Evolutionary conservation across 2,113 vertebrate genomes (phyloP).

Genomic region (Oryzias celebensis): DNA sequence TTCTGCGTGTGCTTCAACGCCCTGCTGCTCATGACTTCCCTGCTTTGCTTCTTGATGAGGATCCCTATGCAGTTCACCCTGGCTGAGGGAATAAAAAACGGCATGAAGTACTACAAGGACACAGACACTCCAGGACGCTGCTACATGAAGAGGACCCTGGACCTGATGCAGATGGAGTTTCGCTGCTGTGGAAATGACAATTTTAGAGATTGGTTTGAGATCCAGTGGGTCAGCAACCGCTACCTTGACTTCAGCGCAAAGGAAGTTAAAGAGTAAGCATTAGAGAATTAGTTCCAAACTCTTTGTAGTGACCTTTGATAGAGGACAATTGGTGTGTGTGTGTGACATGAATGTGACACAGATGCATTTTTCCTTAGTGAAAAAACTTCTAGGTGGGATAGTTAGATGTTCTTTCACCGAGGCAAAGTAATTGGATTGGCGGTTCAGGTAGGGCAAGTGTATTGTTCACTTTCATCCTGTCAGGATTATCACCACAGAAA

Average conservation of each 20-base stretch:
- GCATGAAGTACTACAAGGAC: slow-evolving; percentile 96
- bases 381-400: not conserved
- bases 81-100: slow-evolving; percentile 85
- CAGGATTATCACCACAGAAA: slow-evolving; percentile 38
- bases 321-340: slow-evolving; percentile 3
- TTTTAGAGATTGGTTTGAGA: slow-evolving; percentile 97
- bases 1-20: slow-evolving; percentile 84
- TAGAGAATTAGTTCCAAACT: not conserved
- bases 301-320: not conserved
- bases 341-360: not conserved
- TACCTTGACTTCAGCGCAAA: slow-evolving; percentile 97
- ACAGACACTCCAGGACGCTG: slow-evolving; percentile 94
- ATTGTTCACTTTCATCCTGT: slow-evolving; percentile 41
- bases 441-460: slow-evolving; percentile 33
- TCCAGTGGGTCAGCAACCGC: slow-evolving; percentile 98
- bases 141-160: slow-evolving; percentile 98
- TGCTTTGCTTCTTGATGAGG: slow-evolving; percentile 87
- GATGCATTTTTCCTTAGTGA: not conserved
- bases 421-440: slow-evolving; percentile 56
- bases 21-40: slow-evolving; percentile 78
- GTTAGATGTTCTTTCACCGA: not conserved
- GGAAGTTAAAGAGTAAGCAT: slow-evolving; percentile 97
- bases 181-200: slow-evolving; percentile 94
- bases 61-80: slow-evolving; percentile 89
- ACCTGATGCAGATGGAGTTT: slow-evolving; percentile 97